Evolutionary conservation across 2,797 vertebrate genomes (phyloP), one percentile per base, ranked within the genome.

Genomic region (Enoplosus armatus): DNA sequence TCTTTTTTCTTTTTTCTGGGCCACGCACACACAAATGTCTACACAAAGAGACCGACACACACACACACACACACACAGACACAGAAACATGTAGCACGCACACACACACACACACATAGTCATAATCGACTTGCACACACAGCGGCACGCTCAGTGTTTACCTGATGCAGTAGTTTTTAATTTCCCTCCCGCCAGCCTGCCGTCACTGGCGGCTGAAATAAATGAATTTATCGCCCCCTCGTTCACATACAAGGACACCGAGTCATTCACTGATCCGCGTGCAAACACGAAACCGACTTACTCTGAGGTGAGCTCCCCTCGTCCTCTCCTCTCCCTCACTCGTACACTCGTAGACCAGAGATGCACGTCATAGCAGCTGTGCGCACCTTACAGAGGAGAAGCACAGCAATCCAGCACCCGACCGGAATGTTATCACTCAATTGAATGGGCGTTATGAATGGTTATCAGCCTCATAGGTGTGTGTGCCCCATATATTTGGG

Each of bases 151-250:
- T 31, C 29, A 0, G 50, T 85, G 65, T 89, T 85, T 87, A 87
- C 87, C 85, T 83, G 63, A 73, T 67, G 77, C 60, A 33, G 63
- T 67, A 50, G 16, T 82, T 87, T 82, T 82, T 84, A 68, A 87
- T 85, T 83, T 80, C 50, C 75, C 74, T 79, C 80, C 77, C 75
- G 72, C 81, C 74, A 81, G 55, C 62, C 35, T 65, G 61, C 85
- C 18, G 24, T 79, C 70, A 69, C 59, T 60, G 70, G 77, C 14
- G 39, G 66, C 59, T 51, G 71, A 82, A 80, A 86, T 80, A 81
- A 65, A 87, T 83, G n/a, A 73, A 85, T 80, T 75, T 67, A 55
- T 85, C 64, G 50, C 75, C 85, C 71, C 66, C 65, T 87, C 74
- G 20, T 79, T 85, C 67, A 66, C 35, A 76, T 12, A 71, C 77